Evolutionary conservation across 1,140 invertebrate species (phyloP).

Genomic region (Nomia melanderi): DNA sequence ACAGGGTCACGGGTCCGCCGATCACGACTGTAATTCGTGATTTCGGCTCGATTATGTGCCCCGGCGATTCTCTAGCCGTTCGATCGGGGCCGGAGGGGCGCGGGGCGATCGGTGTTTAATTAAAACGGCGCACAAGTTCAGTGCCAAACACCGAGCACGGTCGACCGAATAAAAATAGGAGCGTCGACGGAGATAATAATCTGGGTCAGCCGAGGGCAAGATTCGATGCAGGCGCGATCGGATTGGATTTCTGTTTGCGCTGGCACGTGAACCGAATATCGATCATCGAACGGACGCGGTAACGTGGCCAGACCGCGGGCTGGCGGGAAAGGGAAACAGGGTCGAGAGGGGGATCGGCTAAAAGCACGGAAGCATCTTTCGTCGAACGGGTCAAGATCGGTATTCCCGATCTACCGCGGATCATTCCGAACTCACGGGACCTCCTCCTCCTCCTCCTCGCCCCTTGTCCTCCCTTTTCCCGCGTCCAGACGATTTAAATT

Average conservation of each 20-base stretch:
- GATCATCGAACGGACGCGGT: constrained; percentile 7
- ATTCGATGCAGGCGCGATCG: constrained; percentile 42
- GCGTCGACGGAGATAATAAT: constrained; percentile 41
- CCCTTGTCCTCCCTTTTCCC: no score
- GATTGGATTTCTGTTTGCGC: constrained; percentile 55
- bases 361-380: constrained; percentile 4
- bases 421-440: constrained; percentile 16
- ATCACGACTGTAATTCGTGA: background rate
- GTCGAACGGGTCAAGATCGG: constrained; percentile 23
- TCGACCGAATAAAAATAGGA: constrained; percentile 47
- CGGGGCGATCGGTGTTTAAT: constrained; percentile 12
- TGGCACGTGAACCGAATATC: constrained; percentile 50
- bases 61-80: background rate
- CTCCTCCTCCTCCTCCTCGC: background rate
- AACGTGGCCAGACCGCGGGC: background rate
- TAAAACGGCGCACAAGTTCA: constrained; percentile 54
- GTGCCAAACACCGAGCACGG: constrained; percentile 35
- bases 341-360: background rate
- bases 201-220: constrained; percentile 43
- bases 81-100: background rate
- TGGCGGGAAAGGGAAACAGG: background rate
- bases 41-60: background rate
- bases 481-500: constrained; percentile 31
- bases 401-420: constrained; percentile 18
- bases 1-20: background rate